Base-by-base conservation (phyloP, 1,140 invertebrate genomes). In the Euura saliciscinereae region DNA sequence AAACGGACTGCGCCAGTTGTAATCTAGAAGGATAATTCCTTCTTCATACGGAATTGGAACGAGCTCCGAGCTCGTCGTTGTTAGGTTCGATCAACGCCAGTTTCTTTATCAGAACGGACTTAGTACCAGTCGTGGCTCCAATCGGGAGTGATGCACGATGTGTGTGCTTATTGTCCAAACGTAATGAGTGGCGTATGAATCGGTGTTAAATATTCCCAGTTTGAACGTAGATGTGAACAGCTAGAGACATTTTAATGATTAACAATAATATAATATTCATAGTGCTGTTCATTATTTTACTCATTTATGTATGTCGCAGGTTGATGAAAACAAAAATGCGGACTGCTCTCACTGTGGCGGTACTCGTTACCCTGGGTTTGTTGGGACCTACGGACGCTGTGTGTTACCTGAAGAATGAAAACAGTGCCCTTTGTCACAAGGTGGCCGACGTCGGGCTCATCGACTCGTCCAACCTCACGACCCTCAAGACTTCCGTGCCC, bases 371-470 rank as follows among this genome's bases (percentile, higher is more conserved):
- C 13, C 72, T 69, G n/a, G 44, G 28, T 5, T 13, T 71, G 10
- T 80, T 70, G 66, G 72, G 73, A 65, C 51, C 65, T 45, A 71
- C 72, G 8, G 71, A 76, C n/a, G 81, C 78, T 3, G 72, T 75
- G 0, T 86, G 85, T 71, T 66, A 13, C 3, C 5, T 80, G 43
- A 51, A 79, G 13, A 79, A 80, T 69, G 73, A 71, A 2, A 77
- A 79, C 4, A 44, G 45, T 2, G 80, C 81, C 0, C 8, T 71
- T 11, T 87, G 86, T 71, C 59, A 78, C n/a, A 74, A 82, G 6
- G 69, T 87, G n/a, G 78, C 83, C 0, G 85, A 87, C 66, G 69
- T 80, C 2, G 77, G 77, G 44, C 71, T 80, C 45, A 80, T 85
- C 69, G 74, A 84, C 5, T 79, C 74, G 0, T 66, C 81, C 2